Percentiles rank a stretch among this genome's conserved stretches.
These are phyloP conservation scores for Rhyzopertha dominica DNA, from an alignment of 1,140 invertebrate species.

Conservation along the genomic window DNA sequence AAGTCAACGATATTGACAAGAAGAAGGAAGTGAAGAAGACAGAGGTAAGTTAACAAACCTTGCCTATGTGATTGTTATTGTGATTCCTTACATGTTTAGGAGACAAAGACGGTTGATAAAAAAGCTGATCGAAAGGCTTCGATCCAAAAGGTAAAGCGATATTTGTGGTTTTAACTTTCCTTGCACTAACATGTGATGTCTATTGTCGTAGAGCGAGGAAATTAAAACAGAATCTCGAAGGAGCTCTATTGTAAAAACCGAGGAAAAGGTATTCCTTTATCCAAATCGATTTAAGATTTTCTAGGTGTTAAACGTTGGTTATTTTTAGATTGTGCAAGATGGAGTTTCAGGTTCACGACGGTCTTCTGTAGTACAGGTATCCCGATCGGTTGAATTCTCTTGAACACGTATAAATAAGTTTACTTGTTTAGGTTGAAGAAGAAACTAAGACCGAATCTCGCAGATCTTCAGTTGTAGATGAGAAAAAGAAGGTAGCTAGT, in stretches of 20 bases:
- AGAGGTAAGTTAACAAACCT: slow-evolving; percentile 37
- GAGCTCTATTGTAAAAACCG: slow-evolving; percentile 56
- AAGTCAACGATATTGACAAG: slow-evolving; percentile 49
- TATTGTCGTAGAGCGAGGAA: slow-evolving; percentile 48
- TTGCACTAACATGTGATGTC: slow-evolving; percentile 8
- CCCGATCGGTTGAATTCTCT: slow-evolving; percentile 8
- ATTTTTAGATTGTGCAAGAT: slow-evolving; percentile 37
- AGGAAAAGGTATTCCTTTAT: slow-evolving; percentile 33
- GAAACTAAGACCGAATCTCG: slow-evolving; percentile 58
- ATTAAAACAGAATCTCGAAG: slow-evolving; percentile 57
- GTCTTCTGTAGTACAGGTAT: slow-evolving; percentile 39
- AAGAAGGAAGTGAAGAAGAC: slow-evolving; percentile 39
- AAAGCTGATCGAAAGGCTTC: slow-evolving; percentile 29
- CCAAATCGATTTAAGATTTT: too few relatives aligned
- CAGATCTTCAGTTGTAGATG: slow-evolving; percentile 55
- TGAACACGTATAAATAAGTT: too few relatives aligned
- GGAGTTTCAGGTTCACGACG: slow-evolving; percentile 35
- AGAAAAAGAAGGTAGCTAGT: slow-evolving; percentile 53
- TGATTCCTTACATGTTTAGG: too few relatives aligned
- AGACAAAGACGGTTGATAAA: slow-evolving; percentile 33
- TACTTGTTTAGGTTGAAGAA: slow-evolving; percentile 44
- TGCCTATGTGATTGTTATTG: too few relatives aligned
- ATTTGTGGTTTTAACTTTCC: neutral
- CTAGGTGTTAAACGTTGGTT: slow-evolving; percentile 7
- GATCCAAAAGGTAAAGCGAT: slow-evolving; percentile 30